Conservation (phyloP, 2,113 vertebrate genomes). For the Gobius niger region DNA sequence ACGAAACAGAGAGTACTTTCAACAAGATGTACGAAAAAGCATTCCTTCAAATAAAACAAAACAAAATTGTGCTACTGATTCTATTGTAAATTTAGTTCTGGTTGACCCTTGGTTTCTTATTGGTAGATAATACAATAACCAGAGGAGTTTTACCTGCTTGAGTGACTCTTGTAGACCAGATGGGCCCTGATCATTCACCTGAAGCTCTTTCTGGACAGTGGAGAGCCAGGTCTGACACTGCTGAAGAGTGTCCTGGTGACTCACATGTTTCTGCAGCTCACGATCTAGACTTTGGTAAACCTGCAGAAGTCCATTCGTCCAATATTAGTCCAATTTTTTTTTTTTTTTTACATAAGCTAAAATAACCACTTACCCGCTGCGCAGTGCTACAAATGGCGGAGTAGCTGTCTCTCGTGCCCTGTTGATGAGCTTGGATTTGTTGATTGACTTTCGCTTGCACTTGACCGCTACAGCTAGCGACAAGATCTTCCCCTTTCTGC, state of each 20-base stretch:
- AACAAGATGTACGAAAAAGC: neutral
- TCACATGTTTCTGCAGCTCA: slow-evolving; percentile 94
- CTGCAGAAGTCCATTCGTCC: slow-evolving; percentile 61
- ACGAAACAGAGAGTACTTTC: neutral
- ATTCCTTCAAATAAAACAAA: too few species aligned
- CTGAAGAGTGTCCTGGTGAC: slow-evolving; percentile 90
- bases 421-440: slow-evolving; percentile 85
- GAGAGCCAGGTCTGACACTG: slow-evolving; percentile 91
- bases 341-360: neutral
- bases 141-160: slow-evolving; percentile 81
- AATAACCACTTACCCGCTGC: slow-evolving; percentile 84
- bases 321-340: neutral
- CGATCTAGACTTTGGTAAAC: slow-evolving; percentile 93
- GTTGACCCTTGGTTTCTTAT: too few species aligned
- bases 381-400: slow-evolving; percentile 94
- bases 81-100: too few species aligned
- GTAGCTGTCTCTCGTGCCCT: slow-evolving; percentile 92
- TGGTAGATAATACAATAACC: too few species aligned
- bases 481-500: slow-evolving; percentile 83
- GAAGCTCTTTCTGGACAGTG: slow-evolving; percentile 84
- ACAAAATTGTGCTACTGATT: too few species aligned
- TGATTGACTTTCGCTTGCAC: slow-evolving; percentile 89
- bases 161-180: slow-evolving; percentile 85
- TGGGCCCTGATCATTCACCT: slow-evolving; percentile 78
- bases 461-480: slow-evolving; percentile 84